Evolutionary conservation across 2,113 vertebrate species (phyloP).

Genomic region (Triplophysa siluroides): DNA sequence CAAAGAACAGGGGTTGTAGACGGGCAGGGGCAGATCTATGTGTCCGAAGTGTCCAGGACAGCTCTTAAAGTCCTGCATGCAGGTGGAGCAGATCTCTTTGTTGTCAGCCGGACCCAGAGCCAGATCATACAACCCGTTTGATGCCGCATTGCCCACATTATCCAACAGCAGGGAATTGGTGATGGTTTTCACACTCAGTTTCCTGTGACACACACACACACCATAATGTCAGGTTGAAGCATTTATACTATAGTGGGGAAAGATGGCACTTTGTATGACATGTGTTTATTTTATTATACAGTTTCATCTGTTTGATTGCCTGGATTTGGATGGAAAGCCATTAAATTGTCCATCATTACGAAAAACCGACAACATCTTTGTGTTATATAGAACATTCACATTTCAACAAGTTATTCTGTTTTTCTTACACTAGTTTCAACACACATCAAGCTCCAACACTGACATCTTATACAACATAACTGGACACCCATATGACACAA

Average conservation of each 20-base stretch:
- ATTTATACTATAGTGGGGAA: background rate
- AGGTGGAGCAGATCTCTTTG: slow-evolving; percentile 91
- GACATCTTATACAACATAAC: background rate
- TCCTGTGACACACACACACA: slow-evolving; percentile 70
- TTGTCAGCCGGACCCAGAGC: slow-evolving; percentile 87
- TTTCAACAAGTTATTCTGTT: background rate
- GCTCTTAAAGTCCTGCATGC: slow-evolving; percentile 87
- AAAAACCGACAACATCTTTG: background rate
- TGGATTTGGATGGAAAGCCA: background rate
- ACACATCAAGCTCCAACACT: background rate
- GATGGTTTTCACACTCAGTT: slow-evolving; percentile 88
- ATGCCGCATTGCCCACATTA: slow-evolving; percentile 82
- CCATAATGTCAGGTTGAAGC: background rate
- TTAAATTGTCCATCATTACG: no score
- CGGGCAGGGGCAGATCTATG: slow-evolving; percentile 86
- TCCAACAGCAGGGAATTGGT: slow-evolving; percentile 86
- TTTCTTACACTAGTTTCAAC: background rate
- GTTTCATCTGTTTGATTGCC: background rate
- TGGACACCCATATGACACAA: background rate
- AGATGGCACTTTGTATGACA: background rate
- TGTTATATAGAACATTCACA: background rate
- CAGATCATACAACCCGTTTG: slow-evolving; percentile 88
- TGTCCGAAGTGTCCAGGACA: slow-evolving; percentile 94
- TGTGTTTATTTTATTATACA: no score
- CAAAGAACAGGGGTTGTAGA: slow-evolving; percentile 96